Evolutionary conservation across 2,797 vertebrate species (phyloP).

Genomic region (Labeo calbasu): DNA sequence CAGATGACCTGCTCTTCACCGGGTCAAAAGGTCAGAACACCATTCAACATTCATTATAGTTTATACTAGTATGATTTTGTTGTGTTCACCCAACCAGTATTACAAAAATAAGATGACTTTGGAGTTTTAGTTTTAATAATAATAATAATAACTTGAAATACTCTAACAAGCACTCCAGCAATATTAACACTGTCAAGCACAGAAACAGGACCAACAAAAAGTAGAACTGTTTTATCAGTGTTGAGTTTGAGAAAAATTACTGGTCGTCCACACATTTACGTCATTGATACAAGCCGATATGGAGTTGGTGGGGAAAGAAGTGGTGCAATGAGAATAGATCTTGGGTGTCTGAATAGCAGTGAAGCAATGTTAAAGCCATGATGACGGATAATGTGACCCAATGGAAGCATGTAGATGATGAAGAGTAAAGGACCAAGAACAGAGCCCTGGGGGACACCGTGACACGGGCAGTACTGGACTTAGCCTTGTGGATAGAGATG

Average conservation of each 20-base stretch:
- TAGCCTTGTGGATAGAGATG: too few relatives aligned
- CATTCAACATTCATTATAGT: background rate
- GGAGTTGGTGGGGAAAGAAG: background rate
- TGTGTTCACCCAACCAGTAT: background rate
- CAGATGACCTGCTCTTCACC: slow-evolving; percentile 96
- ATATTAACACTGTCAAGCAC: background rate
- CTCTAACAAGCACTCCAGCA: background rate
- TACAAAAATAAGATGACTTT: background rate
- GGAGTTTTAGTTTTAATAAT: background rate
- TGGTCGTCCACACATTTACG: background rate
- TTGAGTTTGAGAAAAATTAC: background rate
- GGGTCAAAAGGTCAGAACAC: slow-evolving; percentile 91
- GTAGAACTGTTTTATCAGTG: background rate
- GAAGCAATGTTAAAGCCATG: background rate
- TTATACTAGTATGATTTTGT: background rate
- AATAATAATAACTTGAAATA: background rate
- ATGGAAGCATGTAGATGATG: too few relatives aligned
- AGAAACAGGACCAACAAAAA: background rate
- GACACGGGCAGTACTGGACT: background rate
- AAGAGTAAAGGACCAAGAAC: background rate
- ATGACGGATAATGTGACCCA: too few relatives aligned
- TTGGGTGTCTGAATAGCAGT: background rate
- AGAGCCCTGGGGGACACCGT: background rate
- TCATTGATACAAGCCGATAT: background rate
- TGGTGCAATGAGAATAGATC: background rate